A percentile compares a stretch with the other conserved stretches of the same genome.
Evolutionary conservation across 2,888 invertebrate species (phyloP).

Genomic region (Clitarchus hookeri): DNA sequence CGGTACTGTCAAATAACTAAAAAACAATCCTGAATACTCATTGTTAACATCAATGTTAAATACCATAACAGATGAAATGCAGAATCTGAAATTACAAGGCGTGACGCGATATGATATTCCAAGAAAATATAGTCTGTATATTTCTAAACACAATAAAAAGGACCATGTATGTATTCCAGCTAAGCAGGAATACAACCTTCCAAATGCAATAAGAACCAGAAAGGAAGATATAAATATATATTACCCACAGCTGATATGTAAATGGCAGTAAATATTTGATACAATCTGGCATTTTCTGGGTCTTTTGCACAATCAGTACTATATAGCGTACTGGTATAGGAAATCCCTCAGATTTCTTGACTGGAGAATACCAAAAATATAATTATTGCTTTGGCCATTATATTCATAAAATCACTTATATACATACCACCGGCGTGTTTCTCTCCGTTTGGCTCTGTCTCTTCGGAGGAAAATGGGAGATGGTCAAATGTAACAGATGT

Average conservation of each 20-base stretch:
- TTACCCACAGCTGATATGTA: background rate
- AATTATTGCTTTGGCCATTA: background rate
- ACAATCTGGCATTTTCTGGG: background rate
- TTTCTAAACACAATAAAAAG: background rate
- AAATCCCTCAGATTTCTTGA: background rate
- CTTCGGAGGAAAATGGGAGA: background rate
- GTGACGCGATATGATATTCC: background rate
- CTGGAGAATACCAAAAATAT: background rate
- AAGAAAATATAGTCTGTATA: background rate
- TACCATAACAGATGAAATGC: background rate
- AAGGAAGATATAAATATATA: background rate
- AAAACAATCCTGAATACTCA: background rate
- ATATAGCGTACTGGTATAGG: background rate
- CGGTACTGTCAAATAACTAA: background rate
- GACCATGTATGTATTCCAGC: background rate
- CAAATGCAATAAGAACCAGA: background rate
- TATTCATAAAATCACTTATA: background rate
- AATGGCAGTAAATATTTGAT: background rate
- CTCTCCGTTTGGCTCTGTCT: background rate
- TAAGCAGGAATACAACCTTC: background rate
- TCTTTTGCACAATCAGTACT: background rate
- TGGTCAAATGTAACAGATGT: background rate
- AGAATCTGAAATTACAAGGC: background rate
- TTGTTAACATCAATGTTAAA: background rate
- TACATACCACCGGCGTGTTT: background rate